Conservation (phyloP, 2,113 vertebrate species). For the Pelvicachromis taeniatus region DNA sequence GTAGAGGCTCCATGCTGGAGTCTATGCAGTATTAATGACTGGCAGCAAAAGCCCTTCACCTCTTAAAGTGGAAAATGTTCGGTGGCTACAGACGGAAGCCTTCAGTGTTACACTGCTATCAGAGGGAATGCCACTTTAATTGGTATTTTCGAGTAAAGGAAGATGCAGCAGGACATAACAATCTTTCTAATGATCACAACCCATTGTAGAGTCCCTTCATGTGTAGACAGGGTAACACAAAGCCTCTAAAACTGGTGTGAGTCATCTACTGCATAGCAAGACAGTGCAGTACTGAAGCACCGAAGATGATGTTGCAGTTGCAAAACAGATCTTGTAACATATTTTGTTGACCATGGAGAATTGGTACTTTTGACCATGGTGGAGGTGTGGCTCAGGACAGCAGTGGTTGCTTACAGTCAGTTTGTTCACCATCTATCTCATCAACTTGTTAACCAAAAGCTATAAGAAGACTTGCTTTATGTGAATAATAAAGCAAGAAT, state of each 20-base stretch:
- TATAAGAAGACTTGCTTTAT: not conserved
- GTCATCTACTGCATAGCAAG: not conserved
- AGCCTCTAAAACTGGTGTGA: not conserved
- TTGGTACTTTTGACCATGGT: not conserved
- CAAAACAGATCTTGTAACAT: not conserved
- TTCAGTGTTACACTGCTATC: not conserved
- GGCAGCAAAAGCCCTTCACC: not conserved
- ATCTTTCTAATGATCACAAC: not conserved
- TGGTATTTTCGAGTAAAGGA: not conserved
- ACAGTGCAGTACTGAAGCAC: not conserved
- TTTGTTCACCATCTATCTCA: not conserved
- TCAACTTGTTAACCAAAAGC: not conserved
- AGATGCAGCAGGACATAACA: not conserved
- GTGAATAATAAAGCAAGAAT: not conserved
- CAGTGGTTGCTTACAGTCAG: not conserved
- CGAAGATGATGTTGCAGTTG: not conserved
- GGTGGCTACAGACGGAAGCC: not conserved
- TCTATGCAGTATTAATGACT: constrained; percentile 70
- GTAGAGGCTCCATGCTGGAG: constrained; percentile 44
- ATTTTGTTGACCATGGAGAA: not conserved
- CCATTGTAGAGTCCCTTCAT: not conserved
- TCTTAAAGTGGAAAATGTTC: constrained; percentile 5
- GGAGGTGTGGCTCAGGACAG: not conserved
- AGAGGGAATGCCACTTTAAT: not conserved
- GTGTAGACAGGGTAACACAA: not conserved